Percentiles rank a stretch among this genome's conserved stretches.
phyloP scores from a whole-genome alignment of 2,888 invertebrate species.

The Eristalis arbustorum region DNA sequence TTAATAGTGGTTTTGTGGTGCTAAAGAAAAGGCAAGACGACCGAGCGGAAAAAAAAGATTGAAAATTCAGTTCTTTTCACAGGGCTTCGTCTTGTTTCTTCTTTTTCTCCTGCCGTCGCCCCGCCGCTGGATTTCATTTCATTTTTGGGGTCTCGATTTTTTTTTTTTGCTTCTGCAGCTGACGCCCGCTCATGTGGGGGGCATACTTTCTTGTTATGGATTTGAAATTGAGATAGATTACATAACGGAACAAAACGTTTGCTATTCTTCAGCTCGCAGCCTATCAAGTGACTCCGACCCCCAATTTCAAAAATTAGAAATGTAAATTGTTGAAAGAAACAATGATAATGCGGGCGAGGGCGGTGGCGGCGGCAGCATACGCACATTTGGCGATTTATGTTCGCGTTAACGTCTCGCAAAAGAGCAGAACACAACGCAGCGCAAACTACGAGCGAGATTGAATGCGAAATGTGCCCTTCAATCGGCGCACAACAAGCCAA shows the following conservation, averaged over 20 bases:
- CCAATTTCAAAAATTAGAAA: slow-evolving; percentile 52
- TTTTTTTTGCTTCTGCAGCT: slow-evolving; percentile 40
- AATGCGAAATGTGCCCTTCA: slow-evolving; percentile 35
- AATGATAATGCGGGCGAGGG: slow-evolving; percentile 26
- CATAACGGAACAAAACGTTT: slow-evolving; percentile 44
- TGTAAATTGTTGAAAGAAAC: slow-evolving; percentile 49
- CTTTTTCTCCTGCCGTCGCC: neutral
- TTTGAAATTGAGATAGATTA: slow-evolving; percentile 68
- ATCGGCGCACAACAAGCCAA: slow-evolving; percentile 27
- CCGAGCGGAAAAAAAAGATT: slow-evolving; percentile 16
- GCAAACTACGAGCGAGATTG: neutral
- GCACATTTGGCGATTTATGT: neutral
- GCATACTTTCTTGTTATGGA: slow-evolving; percentile 62
- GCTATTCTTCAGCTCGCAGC: slow-evolving; percentile 30
- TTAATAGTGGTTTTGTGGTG: slow-evolving; percentile 68
- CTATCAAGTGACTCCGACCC: slow-evolving; percentile 14
- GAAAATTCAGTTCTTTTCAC: slow-evolving; percentile 54
- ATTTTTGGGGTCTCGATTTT: slow-evolving; percentile 22
- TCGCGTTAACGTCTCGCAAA: neutral
- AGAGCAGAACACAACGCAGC: neutral
- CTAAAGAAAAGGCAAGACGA: slow-evolving; percentile 36
- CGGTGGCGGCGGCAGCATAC: too few relatives aligned
- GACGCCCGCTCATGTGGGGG: slow-evolving; percentile 59
- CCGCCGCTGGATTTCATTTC: neutral
- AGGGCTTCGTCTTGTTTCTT: slow-evolving; percentile 8